phyloP scores from a whole-genome alignment of 2,888 invertebrate species.

The Chydorus sphaericus region DNA sequence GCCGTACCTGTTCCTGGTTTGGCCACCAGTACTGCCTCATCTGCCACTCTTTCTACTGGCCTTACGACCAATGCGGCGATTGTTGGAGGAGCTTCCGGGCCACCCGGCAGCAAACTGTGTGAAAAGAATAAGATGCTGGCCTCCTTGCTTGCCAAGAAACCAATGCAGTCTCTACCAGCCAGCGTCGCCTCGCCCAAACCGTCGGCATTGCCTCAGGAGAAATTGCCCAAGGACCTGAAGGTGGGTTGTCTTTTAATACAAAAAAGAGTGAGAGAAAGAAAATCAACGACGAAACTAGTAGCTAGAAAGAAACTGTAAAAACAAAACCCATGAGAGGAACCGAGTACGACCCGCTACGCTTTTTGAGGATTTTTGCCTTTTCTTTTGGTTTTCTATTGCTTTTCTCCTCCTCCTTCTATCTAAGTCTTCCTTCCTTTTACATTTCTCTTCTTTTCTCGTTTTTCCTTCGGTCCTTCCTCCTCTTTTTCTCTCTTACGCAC shows the following conservation, averaged over 20 bases:
- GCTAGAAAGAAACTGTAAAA: no score
- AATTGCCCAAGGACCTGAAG: constrained; percentile 23
- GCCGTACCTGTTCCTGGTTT: constrained; percentile 19
- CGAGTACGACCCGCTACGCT: neutral
- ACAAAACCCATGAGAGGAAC: no score
- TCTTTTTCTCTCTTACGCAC: constrained; percentile 1
- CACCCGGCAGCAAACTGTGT: constrained; percentile 47
- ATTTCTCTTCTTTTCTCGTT: neutral
- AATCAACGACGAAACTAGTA: no score
- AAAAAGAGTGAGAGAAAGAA: no score
- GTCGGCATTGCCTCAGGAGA: constrained; percentile 49
- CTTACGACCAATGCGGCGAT: neutral
- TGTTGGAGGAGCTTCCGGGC: neutral
- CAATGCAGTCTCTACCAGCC: constrained; percentile 45
- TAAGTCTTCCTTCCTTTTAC: neutral
- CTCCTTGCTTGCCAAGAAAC: constrained; percentile 59
- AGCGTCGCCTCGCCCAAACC: constrained; percentile 43
- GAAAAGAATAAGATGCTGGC: constrained; percentile 76
- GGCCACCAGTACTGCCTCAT: constrained; percentile 22
- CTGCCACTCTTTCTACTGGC: neutral
- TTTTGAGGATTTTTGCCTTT: neutral
- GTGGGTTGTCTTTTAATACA: no score
- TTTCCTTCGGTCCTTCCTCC: neutral
- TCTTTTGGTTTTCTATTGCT: neutral
- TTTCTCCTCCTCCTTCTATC: neutral